These are phyloP conservation scores for Drosophila diplacantha DNA, from an alignment of 2,888 invertebrate genomes.

Conservation along the genomic window DNA sequence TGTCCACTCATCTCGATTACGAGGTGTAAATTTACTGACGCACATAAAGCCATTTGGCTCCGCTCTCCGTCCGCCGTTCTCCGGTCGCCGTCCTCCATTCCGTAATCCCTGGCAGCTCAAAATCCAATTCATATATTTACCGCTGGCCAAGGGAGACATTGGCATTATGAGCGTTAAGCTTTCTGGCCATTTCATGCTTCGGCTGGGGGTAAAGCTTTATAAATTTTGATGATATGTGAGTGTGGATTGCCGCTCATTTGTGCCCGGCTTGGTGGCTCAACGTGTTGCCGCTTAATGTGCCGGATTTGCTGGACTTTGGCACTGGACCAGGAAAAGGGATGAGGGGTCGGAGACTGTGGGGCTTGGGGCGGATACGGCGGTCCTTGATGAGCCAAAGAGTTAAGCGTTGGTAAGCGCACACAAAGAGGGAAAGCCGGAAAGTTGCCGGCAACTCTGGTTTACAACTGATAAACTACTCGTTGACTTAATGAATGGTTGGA, in stretches of 20 bases:
- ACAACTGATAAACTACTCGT: slow-evolving; percentile 6
- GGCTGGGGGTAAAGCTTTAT: slow-evolving; percentile 48
- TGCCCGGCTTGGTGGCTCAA: slow-evolving; percentile 40
- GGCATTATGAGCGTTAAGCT: slow-evolving; percentile 46
- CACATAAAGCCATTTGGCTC: slow-evolving; percentile 69
- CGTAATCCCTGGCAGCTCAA: slow-evolving; percentile 62
- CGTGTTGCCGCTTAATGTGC: slow-evolving; percentile 44
- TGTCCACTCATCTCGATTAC: slow-evolving; percentile 66
- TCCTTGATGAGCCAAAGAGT: slow-evolving; percentile 20
- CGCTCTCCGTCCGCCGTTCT: background rate
- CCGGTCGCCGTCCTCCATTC: slow-evolving; percentile 13
- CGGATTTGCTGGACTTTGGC: slow-evolving; percentile 37
- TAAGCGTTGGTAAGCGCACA: slow-evolving; percentile 1
- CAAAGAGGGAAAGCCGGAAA: slow-evolving; percentile 4
- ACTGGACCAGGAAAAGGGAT: slow-evolving; percentile 7
- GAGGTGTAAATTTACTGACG: slow-evolving; percentile 73
- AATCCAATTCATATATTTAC: slow-evolving; percentile 71
- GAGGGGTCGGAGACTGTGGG: background rate
- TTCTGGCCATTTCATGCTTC: slow-evolving; percentile 39
- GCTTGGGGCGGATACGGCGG: slow-evolving; percentile 3
- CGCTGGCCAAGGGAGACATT: slow-evolving; percentile 56
- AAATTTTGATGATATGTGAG: slow-evolving; percentile 57
- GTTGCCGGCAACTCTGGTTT: slow-evolving; percentile 4
- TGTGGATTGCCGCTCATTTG: slow-evolving; percentile 39
- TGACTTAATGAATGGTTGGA: slow-evolving; percentile 11